Percentiles rank a stretch among this genome's conserved stretches.
Evolutionary conservation across 2,113 vertebrate genomes (phyloP).

Genomic region (Amphilophus citrinellus): DNA sequence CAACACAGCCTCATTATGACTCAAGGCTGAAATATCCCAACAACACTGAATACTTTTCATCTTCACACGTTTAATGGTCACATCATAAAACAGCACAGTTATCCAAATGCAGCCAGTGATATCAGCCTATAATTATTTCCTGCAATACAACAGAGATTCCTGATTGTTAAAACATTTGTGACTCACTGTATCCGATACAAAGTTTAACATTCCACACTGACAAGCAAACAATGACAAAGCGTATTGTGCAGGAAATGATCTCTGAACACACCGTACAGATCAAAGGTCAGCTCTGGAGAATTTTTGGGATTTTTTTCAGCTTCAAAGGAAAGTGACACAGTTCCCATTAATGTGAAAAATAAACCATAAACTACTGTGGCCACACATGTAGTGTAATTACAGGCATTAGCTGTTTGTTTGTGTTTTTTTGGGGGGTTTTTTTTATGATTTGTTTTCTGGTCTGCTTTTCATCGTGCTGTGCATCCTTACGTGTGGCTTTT

Average conservation of each 20-base stretch:
- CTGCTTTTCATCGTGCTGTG: neutral
- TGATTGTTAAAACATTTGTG: neutral
- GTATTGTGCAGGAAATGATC: neutral
- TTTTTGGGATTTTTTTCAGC: neutral
- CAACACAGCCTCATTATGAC: neutral
- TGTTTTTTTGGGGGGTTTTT: neutral
- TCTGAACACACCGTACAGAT: neutral
- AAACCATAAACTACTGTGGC: too few relatives aligned
- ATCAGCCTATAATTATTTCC: conserved; percentile 2
- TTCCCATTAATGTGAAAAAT: neutral
- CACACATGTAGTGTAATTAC: too few relatives aligned
- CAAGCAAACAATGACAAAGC: neutral
- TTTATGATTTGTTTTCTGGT: neutral
- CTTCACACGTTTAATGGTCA: neutral
- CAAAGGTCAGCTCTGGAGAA: neutral
- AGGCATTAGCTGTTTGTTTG: neutral
- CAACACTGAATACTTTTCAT: neutral
- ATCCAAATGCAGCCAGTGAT: neutral
- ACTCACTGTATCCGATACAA: neutral
- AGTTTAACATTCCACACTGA: neutral
- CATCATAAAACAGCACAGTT: neutral
- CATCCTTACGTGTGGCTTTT: neutral
- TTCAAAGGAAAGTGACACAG: neutral
- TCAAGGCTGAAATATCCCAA: neutral
- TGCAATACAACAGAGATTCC: neutral